Base-by-base conservation (phyloP, 2,113 vertebrate species). In the Oreochromis aureus region DNA sequence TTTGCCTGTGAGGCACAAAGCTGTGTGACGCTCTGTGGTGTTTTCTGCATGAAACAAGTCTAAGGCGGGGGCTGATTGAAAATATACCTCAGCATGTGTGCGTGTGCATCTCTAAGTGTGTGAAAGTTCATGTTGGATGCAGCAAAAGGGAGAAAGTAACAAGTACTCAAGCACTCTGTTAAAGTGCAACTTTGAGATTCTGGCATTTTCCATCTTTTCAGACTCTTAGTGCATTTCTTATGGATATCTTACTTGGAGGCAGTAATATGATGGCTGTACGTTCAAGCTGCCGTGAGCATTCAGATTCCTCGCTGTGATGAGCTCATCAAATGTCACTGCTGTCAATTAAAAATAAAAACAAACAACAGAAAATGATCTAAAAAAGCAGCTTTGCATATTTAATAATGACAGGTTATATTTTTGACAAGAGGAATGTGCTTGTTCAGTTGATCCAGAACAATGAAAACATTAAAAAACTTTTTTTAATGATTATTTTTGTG, bases 1-100 rank as follows among this genome's bases (percentile, higher is more conserved):
- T 61, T 36, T 66, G 82, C 87, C 89, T 86, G 76, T 58, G 46
- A 89, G 76, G 88, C 90, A 82, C 55, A 39, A 59, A 80, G 53
- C 73, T 7, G 41, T 15, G 58, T 80, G 87, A 76, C 5, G 22
- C 58, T 39, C 30, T 81, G 53, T 87, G 27, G 44, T 13, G 46
- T 53, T 78, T 78, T 27, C 34, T 51, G 71, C 61, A 13, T 87
- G 56, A 83, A 82, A 79, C 63, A 58, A 82, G 71, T 63, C 36
- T 22, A 34, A 59, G 48, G 58, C 15, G 19, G 66, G 36, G 24
- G 44, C 13, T 83, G 85, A 85, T 85, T 89, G 81, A 85, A 89
- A 88, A 87, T 56, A 48, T 19, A 34, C n/a, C 44, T 56, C 78
- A 63, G 84, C 66, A 2, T 80, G 81, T 61, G 46, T 53, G 84